Base-by-base conservation (phyloP, 2,888 invertebrate species). In the Mesorhabditis sp. region DNA sequence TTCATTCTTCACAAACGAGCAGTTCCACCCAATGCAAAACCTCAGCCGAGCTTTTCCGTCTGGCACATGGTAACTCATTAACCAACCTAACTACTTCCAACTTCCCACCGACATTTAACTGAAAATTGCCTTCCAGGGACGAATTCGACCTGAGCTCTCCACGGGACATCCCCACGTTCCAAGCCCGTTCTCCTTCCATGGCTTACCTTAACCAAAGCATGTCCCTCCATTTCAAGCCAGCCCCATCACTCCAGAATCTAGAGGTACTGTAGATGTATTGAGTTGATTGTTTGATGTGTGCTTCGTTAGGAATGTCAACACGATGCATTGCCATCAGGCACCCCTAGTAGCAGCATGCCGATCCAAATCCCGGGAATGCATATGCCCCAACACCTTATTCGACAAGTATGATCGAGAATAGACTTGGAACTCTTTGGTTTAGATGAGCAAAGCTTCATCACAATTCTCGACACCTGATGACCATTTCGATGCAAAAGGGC, bases 391-490 rank as follows among this genome's bases (percentile, higher is more conserved):
- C 10, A 50, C n/a, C 58, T 50, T n/a, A 50, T 50, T 50, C 58
- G n/a, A 13, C 58, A 50, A 50, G 58, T 50, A n/a, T 10, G 7
- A 13, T 50, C n/a, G 7, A n/a, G 58, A n/a, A 50, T 13, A 50
- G 58, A 50, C 7, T 13, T 13, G 10, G 2, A 50, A 50, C 41
- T 62, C 2, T 62, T 62, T 13, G 6, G 41, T 50, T 50, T n/a
- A 50, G 58, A 50, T 50, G 58, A 13, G 7, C 7, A 63, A 63
- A 28, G 10, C 13, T 63, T 50, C 58, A 10, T 50, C 58, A 64
- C 75, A 78, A 41, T 80, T 80, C 70, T 70, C 75, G 58, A 80
- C 80, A n/a, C 80, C 80, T 0, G 80, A 80, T n/a, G 76, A 79
- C 62, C 72, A 72, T 61, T 79, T 78, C 28, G 70, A 42, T n/a